A percentile compares a stretch with the other conserved stretches of the same genome.
phyloP scores from a whole-genome alignment of 1,140 invertebrate genomes.

The Kradibia gibbosae region DNA sequence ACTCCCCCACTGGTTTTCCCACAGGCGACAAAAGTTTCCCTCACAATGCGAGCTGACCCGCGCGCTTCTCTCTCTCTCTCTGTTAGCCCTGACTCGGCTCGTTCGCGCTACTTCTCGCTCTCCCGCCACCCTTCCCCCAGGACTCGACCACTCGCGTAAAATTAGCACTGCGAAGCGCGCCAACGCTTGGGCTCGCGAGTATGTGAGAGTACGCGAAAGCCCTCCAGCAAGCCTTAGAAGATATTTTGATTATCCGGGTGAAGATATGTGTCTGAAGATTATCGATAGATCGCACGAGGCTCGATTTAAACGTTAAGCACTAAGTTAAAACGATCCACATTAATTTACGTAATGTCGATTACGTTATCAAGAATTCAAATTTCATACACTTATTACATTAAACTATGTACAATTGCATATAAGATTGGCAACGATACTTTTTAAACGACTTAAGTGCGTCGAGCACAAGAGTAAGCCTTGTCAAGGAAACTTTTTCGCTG shows the following conservation, averaged over 20 bases:
- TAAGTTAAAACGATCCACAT: background rate
- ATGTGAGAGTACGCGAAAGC: too few relatives aligned
- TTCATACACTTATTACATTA: too few relatives aligned
- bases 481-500: constrained; percentile 47
- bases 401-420: background rate
- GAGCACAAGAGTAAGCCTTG: background rate
- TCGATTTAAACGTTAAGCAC: background rate
- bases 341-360: background rate
- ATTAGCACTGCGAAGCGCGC: background rate
- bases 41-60: background rate
- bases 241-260: background rate
- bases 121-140: too few relatives aligned
- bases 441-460: background rate
- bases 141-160: too few relatives aligned
- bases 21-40: constrained; percentile 43
- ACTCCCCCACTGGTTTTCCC: too few relatives aligned
- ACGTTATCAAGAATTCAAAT: too few relatives aligned
- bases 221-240: background rate
- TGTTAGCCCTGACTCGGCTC: too few relatives aligned
- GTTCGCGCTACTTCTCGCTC: too few relatives aligned
- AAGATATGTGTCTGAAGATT: background rate
- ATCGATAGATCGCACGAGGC: background rate
- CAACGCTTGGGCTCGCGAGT: too few relatives aligned
- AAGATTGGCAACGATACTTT: too few relatives aligned
- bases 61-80: too few relatives aligned